Percentiles rank a stretch among this genome's conserved stretches.
These are phyloP conservation scores for Toxostoma redivivum DNA, from an alignment of 2,113 vertebrate genomes.

Conservation along the genomic window DNA sequence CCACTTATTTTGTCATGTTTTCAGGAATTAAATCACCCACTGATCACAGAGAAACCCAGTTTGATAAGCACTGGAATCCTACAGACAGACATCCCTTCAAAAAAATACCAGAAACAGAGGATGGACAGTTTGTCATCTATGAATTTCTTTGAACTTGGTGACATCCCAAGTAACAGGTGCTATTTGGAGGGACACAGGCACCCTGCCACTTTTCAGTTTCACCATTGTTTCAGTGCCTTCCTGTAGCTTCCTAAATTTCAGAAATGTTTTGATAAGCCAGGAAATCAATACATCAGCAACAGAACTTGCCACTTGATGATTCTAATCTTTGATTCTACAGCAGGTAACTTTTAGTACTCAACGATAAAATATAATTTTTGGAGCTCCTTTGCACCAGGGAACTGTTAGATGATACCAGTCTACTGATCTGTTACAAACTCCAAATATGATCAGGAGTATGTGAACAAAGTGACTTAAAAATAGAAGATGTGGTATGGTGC, in stretches of 20 bases:
- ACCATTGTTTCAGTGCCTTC: neutral
- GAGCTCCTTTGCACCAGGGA: neutral
- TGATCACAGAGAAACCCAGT: neutral
- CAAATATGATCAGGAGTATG: neutral
- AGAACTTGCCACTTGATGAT: neutral
- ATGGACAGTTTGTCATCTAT: neutral
- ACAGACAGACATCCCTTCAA: neutral
- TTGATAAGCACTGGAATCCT: neutral
- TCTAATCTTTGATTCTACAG: neutral
- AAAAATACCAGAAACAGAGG: neutral
- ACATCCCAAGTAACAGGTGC: neutral
- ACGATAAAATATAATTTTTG: neutral
- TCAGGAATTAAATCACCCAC: neutral
- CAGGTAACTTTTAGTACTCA: neutral
- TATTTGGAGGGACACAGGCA: neutral
- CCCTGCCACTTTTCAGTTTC: neutral
- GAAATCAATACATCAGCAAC: neutral
- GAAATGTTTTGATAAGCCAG: neutral
- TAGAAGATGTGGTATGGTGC: constrained; percentile 9
- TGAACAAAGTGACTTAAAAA: constrained; percentile 39
- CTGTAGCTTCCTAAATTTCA: neutral
- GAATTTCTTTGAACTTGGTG: neutral
- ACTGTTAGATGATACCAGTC: neutral
- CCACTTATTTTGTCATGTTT: neutral
- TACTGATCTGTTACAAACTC: neutral